Percentiles rank a stretch among this genome's conserved stretches.
Conservation (phyloP, 1,140 invertebrate genomes). For the Agrilus planipennis region DNA sequence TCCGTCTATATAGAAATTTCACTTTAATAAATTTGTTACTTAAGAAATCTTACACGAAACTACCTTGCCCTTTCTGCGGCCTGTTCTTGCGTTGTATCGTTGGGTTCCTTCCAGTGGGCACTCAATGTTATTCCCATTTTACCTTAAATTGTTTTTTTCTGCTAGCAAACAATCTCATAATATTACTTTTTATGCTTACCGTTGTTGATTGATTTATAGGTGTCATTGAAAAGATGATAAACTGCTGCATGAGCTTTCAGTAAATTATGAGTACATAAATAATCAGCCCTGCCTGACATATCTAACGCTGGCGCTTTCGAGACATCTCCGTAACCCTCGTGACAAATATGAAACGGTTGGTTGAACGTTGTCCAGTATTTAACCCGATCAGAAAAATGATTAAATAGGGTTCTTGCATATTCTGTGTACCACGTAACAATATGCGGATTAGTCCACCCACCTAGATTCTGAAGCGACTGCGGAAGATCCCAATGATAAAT, state of each 20-base stretch:
- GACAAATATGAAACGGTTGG: constrained; percentile 23
- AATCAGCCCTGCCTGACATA: constrained; percentile 38
- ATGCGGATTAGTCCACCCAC: constrained; percentile 23
- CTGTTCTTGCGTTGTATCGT: no score
- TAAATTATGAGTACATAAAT: constrained; percentile 39
- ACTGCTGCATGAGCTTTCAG: constrained; percentile 39
- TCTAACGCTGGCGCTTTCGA: constrained; percentile 23
- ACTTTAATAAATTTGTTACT: no score
- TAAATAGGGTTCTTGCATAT: constrained; percentile 19
- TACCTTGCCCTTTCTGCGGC: no score
- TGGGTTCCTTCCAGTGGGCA: no score
- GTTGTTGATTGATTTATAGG: constrained; percentile 28
- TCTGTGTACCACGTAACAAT: constrained; percentile 24
- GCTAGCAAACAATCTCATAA: no score
- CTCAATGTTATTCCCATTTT: no score
- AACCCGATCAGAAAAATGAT: constrained; percentile 32
- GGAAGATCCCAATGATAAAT: constrained; percentile 20
- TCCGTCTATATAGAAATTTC: no score
- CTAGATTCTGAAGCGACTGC: constrained; percentile 23
- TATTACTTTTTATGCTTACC: no score
- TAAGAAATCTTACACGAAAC: no score
- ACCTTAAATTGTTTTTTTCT: no score
- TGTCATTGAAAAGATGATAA: constrained; percentile 40
- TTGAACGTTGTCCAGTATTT: constrained; percentile 31
- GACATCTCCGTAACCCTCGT: constrained; percentile 13